Evolutionary conservation across 2,797 vertebrate species (phyloP).

Genomic region (Lacerta viridis): DNA sequence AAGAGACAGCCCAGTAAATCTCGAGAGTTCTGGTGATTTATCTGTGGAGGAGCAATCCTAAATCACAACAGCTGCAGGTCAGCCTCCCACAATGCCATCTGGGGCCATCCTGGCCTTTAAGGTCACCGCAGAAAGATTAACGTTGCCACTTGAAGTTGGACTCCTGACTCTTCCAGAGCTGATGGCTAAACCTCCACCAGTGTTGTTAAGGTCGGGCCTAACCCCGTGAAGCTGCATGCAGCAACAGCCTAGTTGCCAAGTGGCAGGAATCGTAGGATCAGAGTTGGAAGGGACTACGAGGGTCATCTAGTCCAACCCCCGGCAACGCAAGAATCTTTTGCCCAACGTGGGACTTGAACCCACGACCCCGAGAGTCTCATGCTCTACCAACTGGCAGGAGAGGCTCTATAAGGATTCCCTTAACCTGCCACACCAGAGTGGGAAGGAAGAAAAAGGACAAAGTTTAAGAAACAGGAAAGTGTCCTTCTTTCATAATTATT

Average conservation of each 20-base stretch:
- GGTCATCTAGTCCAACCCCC: too few relatives aligned
- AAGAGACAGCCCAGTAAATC: slow-evolving; percentile 33
- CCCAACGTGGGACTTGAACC: too few relatives aligned
- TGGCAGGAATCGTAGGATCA: not conserved
- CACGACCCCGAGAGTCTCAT: too few relatives aligned
- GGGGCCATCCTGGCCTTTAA: slow-evolving; percentile 8
- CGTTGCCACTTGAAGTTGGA: slow-evolving; percentile 28
- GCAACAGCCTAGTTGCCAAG: slow-evolving; percentile 11
- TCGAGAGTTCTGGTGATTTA: slow-evolving; percentile 11
- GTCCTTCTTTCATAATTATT: slow-evolving; percentile 63
- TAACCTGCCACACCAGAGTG: not conserved
- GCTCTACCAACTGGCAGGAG: not conserved
- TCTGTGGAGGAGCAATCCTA: slow-evolving; percentile 21
- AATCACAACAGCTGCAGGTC: slow-evolving; percentile 26
- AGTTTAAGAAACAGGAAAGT: slow-evolving; percentile 30
- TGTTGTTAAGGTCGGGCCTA: not conserved
- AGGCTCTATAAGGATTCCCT: slow-evolving; percentile 2
- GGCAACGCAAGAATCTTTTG: too few relatives aligned
- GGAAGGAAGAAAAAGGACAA: not conserved
- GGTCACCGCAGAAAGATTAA: slow-evolving; percentile 30
- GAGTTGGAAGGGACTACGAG: too few relatives aligned
- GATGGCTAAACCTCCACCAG: slow-evolving; percentile 22
- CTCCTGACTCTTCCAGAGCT: slow-evolving; percentile 10
- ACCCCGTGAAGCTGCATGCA: not conserved
- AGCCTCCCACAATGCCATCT: slow-evolving; percentile 14